These are phyloP conservation scores for Aphelinus certus DNA, from an alignment of 1,140 invertebrate species.

Conservation along the genomic window DNA sequence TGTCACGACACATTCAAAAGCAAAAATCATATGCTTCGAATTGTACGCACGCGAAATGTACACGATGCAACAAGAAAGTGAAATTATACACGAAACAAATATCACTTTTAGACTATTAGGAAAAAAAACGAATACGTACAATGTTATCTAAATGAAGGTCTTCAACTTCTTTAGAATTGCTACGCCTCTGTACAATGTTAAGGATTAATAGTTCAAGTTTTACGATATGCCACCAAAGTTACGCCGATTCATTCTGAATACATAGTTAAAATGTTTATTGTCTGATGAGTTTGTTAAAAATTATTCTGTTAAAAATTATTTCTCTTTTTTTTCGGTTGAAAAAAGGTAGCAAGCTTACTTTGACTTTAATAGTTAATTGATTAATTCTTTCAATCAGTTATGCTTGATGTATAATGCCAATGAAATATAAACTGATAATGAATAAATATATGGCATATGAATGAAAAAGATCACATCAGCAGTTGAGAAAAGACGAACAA, in stretches of 20 bases:
- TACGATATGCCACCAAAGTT: background rate
- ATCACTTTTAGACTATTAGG: conserved; percentile 18
- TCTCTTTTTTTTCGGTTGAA: no score
- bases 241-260: background rate
- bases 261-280: no score
- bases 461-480: background rate
- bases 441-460: background rate
- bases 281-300: no score
- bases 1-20: background rate
- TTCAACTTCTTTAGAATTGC: conserved; percentile 5
- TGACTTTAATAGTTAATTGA: no score
- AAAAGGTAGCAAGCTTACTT: no score
- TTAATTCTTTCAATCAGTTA: no score
- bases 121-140: conserved; percentile 1
- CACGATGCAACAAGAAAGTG: background rate
- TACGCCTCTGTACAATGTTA: conserved; percentile 1
- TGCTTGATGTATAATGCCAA: no score
- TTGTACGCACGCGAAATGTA: background rate
- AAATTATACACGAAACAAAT: background rate
- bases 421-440: no score
- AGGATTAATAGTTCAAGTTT: no score
- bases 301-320: no score
- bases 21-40: conserved; percentile 5
- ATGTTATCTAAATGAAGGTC: conserved; percentile 2
- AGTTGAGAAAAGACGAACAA: conserved; percentile 7